Evolutionary conservation across 2,113 vertebrate genomes (phyloP), one percentile per base, ranked within the genome.

Genomic region (Hymenochirus boettgeri): DNA sequence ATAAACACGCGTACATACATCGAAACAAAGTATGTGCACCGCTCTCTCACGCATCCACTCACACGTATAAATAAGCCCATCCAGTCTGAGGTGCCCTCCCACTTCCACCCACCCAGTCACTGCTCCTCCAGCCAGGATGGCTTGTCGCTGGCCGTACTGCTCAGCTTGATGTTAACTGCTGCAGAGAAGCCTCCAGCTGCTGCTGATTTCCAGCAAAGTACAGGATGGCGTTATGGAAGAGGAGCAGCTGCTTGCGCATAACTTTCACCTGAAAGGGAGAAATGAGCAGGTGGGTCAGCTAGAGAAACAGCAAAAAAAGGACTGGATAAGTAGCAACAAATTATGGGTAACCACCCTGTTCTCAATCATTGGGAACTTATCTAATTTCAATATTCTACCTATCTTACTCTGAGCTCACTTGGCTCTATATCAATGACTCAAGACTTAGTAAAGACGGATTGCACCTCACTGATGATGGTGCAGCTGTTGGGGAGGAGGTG

Each of bases 111-210:
- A n/a, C n/a, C 11, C 0, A 54, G 74, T 88, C 89, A 96, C 80
- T 93, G 93, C 86, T 98, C 95, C 84, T 98, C 96, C 80, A 98
- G 86, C 96, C 96, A 98, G 53, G 96, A 98, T n/a, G 96, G 96
- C 75, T 96, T 95, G 82, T 97, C 96, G 0, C 86, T 80, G 22
- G 92, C 94, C 0, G 93, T 92, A 12, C 91, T 92, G 82, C 86
- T 91, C 63, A 98, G 79, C 84, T 92, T 92, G 78, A 97, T 89
- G 88, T 93, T 97, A 98, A 98, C 83, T 97, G 94, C 83, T 92
- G 91, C 77, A 99, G 91, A 57, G 93, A 96, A 84, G 95, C 92
- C 81, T 96, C 93, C 81, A 98, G 77, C 74, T 97, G 94, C 85
- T 97, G 92, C 86, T 98, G 96, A 85, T 99, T 98, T 66, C 96